Evolutionary conservation across 2,113 vertebrate species (phyloP), one percentile per base, ranked within the genome.

Genomic region (Gnathonemus echidnorhynchus): DNA sequence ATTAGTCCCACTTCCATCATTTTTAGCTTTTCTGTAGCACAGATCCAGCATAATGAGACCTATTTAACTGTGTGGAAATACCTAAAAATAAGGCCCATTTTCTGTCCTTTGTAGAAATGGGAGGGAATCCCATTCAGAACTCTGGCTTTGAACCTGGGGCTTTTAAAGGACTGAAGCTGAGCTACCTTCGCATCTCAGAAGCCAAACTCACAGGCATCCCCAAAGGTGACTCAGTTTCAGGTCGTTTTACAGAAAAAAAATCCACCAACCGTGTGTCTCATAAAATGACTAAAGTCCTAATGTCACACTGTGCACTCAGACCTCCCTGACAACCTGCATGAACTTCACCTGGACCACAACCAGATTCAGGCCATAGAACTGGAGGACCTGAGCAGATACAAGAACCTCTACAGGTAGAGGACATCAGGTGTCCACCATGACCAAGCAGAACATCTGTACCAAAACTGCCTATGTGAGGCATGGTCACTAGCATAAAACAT

Each of bases 91-190:
- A 45, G 6, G 31, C 11, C 3, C 7, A 11, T 88, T 58, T 88
- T 92, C 62, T 91, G 84, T 91, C 84, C 49, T 90, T 89, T 95
- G 53, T 93, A 98, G 97, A 98, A 93, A 97, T 98, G 97, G 97
- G 97, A 89, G 97, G 96, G 21, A 98, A 98, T 91, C 97, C 97
- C 45, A 93, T 98, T 93, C 96, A 96, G 88, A 98, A 98, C 95
- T 96, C 97, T 2, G 97, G 97, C 48, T 97, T 98, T 93, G 97
- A 98, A 92, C 97, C 97, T 6, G 97, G 97, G 92, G 97, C 97
- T 2, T 98, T 98, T 88, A 97, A 97, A 89, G 97, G 97, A 74
- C 94, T 98, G 90, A 98, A 97, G 93, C 95, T 98, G 84, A 97
- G 96, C 92, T 98, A 97, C 93, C 95, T 98, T 90, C 97, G 97